Evolutionary conservation across 2,113 vertebrate species (phyloP).

Genomic region (human): DNA sequence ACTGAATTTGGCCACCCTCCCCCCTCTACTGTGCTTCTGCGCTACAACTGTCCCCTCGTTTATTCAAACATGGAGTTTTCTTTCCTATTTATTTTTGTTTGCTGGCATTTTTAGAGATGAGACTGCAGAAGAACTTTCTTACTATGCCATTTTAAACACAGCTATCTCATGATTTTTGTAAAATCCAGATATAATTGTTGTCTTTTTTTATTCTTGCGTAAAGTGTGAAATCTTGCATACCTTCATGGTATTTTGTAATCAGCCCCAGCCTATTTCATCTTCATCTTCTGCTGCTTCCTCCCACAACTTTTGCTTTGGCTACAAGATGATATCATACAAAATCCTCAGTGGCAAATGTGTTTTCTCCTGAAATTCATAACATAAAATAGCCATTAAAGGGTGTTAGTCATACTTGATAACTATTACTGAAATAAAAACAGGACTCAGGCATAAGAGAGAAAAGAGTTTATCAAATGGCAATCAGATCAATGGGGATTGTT

Average conservation of each 20-base stretch:
- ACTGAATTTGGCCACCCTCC: not conserved
- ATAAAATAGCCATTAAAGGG: not conserved
- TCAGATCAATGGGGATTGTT: not conserved
- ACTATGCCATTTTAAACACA: not conserved
- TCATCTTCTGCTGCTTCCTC: not conserved
- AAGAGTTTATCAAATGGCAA: not conserved
- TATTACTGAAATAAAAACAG: not conserved
- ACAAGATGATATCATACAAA: not conserved
- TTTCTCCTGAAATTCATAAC: conserved; percentile 4
- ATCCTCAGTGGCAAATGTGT: not conserved
- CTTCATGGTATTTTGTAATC: not conserved
- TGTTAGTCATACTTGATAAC: not conserved
- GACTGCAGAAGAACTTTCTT: not conserved
- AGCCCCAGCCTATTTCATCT: not conserved
- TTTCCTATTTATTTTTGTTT: not conserved
- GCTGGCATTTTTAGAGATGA: not conserved
- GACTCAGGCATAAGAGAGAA: not conserved
- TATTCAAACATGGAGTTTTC: not conserved
- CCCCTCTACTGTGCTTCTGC: not conserved
- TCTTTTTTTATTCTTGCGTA: not conserved
- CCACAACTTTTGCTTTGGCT: not conserved
- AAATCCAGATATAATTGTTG: not conserved
- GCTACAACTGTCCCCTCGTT: not conserved
- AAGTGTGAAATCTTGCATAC: not conserved
- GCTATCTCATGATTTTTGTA: not conserved